A percentile compares a stretch with the other conserved stretches of the same genome.
phyloP scores from a whole-genome alignment of 2,113 vertebrate genomes.

The Phocoena phocoena region DNA sequence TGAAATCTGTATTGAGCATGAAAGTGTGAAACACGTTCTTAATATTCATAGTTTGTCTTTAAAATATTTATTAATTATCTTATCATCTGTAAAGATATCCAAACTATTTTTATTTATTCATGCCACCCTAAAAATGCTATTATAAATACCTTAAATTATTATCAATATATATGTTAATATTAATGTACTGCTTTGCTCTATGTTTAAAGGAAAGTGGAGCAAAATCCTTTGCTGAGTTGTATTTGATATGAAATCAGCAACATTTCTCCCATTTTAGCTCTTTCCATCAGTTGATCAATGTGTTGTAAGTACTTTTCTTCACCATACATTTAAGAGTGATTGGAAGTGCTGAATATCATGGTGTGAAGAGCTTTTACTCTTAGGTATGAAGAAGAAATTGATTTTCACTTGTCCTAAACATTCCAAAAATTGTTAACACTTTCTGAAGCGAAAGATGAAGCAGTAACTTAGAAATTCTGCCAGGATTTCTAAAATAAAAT shows the following conservation, averaged over 20 bases:
- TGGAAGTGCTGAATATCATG: conserved; percentile 34
- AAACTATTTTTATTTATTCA: background rate
- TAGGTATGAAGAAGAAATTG: conserved; percentile 73
- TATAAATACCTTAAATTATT: background rate
- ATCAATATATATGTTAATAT: background rate
- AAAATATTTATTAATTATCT: background rate
- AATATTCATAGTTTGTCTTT: background rate
- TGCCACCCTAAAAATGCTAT: background rate
- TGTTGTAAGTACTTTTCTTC: background rate
- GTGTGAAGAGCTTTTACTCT: conserved; percentile 66
- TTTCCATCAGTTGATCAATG: background rate
- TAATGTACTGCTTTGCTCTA: background rate
- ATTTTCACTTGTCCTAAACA: conserved; percentile 78
- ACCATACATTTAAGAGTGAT: background rate
- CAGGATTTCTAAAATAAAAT: conserved; percentile 64
- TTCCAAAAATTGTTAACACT: conserved; percentile 67
- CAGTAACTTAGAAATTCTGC: conserved; percentile 11
- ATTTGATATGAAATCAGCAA: background rate
- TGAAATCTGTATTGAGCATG: background rate
- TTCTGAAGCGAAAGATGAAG: conserved; percentile 68
- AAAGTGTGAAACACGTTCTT: background rate
- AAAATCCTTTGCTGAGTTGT: background rate
- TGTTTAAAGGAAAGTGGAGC: background rate
- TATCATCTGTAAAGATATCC: background rate
- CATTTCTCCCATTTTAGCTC: background rate